Conservation (phyloP, 2,113 vertebrate genomes). For the Atractosteus spatula region DNA sequence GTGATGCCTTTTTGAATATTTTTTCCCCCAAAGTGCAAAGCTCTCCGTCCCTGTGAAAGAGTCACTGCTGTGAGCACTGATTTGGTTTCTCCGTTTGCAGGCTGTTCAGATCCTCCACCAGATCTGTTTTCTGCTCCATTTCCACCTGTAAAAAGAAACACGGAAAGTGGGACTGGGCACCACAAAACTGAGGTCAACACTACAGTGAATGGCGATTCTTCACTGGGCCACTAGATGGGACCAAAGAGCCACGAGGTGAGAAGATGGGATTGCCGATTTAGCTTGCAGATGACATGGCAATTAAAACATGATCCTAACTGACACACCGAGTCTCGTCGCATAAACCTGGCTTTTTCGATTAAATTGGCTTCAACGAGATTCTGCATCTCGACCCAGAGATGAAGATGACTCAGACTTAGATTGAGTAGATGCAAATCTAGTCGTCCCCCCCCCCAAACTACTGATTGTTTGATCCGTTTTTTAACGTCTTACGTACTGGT, state of each 20-base stretch:
- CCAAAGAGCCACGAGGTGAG: neutral
- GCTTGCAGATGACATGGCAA: too few relatives aligned
- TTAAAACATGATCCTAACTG: too few relatives aligned
- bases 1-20: neutral
- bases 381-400: too few relatives aligned
- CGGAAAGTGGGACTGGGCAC: constrained; percentile 8
- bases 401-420: too few relatives aligned
- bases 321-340: too few relatives aligned
- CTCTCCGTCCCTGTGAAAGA: neutral
- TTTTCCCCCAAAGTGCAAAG: neutral
- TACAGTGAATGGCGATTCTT: neutral
- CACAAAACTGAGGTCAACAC: neutral
- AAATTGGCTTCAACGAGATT: too few relatives aligned
- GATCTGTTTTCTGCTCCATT: constrained; percentile 75
- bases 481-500: too few relatives aligned
- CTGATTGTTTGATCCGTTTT: too few relatives aligned
- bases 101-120: constrained; percentile 57
- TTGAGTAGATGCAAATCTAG: too few relatives aligned
- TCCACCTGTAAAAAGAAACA: constrained; percentile 68
- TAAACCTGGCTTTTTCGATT: too few relatives aligned
- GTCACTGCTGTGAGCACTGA: constrained; percentile 72
- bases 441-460: too few relatives aligned
- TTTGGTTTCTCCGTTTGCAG: constrained; percentile 57
- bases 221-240: constrained; percentile 19
- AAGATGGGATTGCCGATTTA: neutral